These are phyloP conservation scores for Triplophysa bombifrons DNA, from an alignment of 2,797 vertebrate genomes.

Conservation along the genomic window DNA sequence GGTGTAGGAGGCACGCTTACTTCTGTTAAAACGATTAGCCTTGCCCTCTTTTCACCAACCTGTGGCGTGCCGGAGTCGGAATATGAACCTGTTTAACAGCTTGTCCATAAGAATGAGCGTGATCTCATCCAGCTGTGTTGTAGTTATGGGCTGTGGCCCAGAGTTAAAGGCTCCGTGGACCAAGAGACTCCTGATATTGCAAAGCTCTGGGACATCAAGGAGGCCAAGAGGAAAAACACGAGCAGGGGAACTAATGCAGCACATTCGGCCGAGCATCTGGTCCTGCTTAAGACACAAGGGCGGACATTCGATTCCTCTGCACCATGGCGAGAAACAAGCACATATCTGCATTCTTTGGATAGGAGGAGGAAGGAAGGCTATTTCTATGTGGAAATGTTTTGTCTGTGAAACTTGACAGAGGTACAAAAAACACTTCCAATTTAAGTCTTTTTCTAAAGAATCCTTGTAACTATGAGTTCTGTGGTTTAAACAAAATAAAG, in stretches of 20 bases:
- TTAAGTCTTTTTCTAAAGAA: background rate
- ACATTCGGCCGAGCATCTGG: slow-evolving; percentile 77
- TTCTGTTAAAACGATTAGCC: slow-evolving; percentile 37
- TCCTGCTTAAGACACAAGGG: slow-evolving; percentile 67
- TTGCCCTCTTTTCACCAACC: slow-evolving; percentile 36
- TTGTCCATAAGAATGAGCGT: slow-evolving; percentile 51
- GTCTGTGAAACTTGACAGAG: slow-evolving; percentile 33
- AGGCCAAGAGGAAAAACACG: slow-evolving; percentile 60
- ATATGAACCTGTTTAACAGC: slow-evolving; percentile 47
- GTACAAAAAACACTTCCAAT: slow-evolving; percentile 14
- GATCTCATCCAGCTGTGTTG: slow-evolving; percentile 55
- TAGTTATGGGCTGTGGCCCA: slow-evolving; percentile 52
- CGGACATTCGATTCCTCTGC: slow-evolving; percentile 59
- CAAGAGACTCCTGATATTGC: slow-evolving; percentile 58
- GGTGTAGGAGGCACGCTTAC: slow-evolving; percentile 15
- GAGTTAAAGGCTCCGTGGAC: slow-evolving; percentile 53
- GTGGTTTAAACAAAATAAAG: background rate
- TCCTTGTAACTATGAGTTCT: background rate
- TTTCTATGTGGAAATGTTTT: slow-evolving; percentile 51
- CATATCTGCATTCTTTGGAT: slow-evolving; percentile 57
- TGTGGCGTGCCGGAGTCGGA: slow-evolving; percentile 19
- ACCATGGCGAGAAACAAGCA: slow-evolving; percentile 57
- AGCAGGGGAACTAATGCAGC: slow-evolving; percentile 65
- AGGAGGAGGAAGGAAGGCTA: slow-evolving; percentile 47
- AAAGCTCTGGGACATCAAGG: slow-evolving; percentile 57